Percentiles rank a stretch among this genome's conserved stretches.
Conservation (phyloP, 2,797 vertebrate species). For the Holocentrus rufus region DNA sequence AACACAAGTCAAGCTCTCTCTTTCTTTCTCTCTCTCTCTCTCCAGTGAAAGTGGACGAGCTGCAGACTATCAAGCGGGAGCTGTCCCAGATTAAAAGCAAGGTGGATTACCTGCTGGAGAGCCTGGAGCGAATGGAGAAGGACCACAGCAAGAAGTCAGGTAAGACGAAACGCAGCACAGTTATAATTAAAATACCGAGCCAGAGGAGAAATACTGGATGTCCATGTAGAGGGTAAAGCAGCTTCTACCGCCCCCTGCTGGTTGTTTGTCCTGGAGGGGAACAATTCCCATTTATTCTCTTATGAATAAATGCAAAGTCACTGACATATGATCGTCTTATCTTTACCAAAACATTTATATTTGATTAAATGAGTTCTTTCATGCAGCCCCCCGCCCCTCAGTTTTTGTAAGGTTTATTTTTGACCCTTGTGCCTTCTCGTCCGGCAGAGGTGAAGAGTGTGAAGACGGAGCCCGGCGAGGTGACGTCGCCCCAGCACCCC, state of each 20-base stretch:
- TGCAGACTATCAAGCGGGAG: constrained; percentile 91
- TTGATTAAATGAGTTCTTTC: background rate
- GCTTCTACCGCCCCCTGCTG: constrained; percentile 27
- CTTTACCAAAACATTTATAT: background rate
- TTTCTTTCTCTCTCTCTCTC: background rate
- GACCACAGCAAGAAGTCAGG: constrained; percentile 90
- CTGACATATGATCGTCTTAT: background rate
- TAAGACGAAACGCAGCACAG: constrained; percentile 41
- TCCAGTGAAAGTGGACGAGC: constrained; percentile 89
- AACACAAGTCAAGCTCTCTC: background rate
- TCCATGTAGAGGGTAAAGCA: too few species aligned
- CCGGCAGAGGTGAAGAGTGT: constrained; percentile 80
- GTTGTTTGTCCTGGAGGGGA: background rate
- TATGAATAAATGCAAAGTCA: too few species aligned
- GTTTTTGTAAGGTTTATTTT: background rate
- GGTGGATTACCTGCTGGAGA: constrained; percentile 91
- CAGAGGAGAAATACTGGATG: too few species aligned
- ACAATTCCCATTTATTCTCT: background rate
- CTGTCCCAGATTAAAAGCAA: constrained; percentile 92
- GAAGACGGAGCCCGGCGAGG: constrained; percentile 86
- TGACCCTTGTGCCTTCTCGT: constrained; percentile 1
- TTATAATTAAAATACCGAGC: too few species aligned
- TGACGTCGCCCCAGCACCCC: constrained; percentile 79
- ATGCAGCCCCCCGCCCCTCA: too few species aligned
- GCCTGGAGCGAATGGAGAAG: constrained; percentile 90